These are phyloP conservation scores for Nudaria mundana DNA, from an alignment of 2,888 invertebrate genomes.

Conservation along the genomic window DNA sequence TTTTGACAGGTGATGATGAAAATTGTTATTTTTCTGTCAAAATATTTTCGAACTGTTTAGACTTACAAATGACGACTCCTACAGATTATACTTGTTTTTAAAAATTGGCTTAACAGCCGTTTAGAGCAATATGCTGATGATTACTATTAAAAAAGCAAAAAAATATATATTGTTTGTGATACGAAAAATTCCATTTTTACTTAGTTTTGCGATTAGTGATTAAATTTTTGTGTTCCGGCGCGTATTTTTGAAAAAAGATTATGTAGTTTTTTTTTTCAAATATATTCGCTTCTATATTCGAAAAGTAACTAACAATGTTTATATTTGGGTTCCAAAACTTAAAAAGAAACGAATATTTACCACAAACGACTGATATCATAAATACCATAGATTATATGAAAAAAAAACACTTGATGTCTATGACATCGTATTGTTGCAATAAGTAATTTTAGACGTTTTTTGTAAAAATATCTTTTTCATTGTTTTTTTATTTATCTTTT, in stretches of 20 bases:
- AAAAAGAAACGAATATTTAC: slow-evolving; percentile 30
- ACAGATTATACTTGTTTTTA: neutral
- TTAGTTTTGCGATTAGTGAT: slow-evolving; percentile 47
- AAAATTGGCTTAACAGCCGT: neutral
- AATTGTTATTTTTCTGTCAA: no score
- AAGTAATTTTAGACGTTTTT: slow-evolving; percentile 53
- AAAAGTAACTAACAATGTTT: no score
- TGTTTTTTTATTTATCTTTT: slow-evolving; percentile 24
- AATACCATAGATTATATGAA: slow-evolving; percentile 36
- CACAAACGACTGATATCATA: slow-evolving; percentile 53
- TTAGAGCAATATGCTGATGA: no score
- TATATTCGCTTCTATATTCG: slow-evolving; percentile 16
- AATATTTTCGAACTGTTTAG: no score
- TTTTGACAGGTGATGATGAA: slow-evolving; percentile 1
- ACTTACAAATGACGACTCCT: neutral
- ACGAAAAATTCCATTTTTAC: slow-evolving; percentile 70
- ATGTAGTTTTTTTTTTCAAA: slow-evolving; percentile 7
- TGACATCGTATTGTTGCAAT: slow-evolving; percentile 66
- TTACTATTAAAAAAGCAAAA: neutral
- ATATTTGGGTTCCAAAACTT: slow-evolving; percentile 21
- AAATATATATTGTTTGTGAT: slow-evolving; percentile 53
- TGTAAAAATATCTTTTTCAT: slow-evolving; percentile 48
- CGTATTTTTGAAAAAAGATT: slow-evolving; percentile 5
- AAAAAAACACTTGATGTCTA: slow-evolving; percentile 45
- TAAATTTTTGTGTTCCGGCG: slow-evolving; percentile 37